Percentiles rank a stretch among this genome's conserved stretches.
Evolutionary conservation across 2,797 vertebrate species (phyloP).

Genomic region (Dicrostonyx torquatus): DNA sequence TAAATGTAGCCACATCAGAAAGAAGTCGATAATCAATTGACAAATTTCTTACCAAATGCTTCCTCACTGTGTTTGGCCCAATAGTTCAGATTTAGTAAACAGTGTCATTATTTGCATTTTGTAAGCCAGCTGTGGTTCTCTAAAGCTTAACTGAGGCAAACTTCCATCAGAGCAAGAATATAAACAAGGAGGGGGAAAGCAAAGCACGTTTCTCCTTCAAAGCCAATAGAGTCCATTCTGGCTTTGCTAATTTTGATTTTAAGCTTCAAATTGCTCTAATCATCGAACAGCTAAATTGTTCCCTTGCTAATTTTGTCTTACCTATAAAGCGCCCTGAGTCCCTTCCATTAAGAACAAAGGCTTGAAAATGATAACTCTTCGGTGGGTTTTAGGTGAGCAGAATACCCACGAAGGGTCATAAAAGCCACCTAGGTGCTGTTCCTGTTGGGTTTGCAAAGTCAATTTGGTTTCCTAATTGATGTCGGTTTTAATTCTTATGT

Average conservation of each 20-base stretch:
- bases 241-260: constrained; percentile 61
- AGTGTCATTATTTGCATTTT: constrained; percentile 44
- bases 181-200: neutral
- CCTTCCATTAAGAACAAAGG: constrained; percentile 25
- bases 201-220: constrained; percentile 55
- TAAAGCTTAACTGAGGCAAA: constrained; percentile 41
- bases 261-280: constrained; percentile 56
- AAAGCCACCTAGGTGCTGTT: neutral
- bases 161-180: constrained; percentile 52
- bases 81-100: constrained; percentile 46
- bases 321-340: constrained; percentile 31
- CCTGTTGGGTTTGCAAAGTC: neutral
- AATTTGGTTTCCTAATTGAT: constrained; percentile 12
- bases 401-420: constrained; percentile 10
- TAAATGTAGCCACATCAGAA: constrained; percentile 15
- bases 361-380: constrained; percentile 21
- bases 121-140: constrained; percentile 11
- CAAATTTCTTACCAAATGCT: constrained; percentile 28
- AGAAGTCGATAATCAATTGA: constrained; percentile 53
- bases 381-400: neutral
- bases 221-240: constrained; percentile 29
- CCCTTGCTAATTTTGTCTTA: constrained; percentile 65
- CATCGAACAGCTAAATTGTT: constrained; percentile 53
- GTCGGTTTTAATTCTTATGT: constrained; percentile 14
- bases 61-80: constrained; percentile 1